These are phyloP conservation scores for Cecidostiba fungosa DNA, from an alignment of 2,888 invertebrate genomes.

Conservation along the genomic window DNA sequence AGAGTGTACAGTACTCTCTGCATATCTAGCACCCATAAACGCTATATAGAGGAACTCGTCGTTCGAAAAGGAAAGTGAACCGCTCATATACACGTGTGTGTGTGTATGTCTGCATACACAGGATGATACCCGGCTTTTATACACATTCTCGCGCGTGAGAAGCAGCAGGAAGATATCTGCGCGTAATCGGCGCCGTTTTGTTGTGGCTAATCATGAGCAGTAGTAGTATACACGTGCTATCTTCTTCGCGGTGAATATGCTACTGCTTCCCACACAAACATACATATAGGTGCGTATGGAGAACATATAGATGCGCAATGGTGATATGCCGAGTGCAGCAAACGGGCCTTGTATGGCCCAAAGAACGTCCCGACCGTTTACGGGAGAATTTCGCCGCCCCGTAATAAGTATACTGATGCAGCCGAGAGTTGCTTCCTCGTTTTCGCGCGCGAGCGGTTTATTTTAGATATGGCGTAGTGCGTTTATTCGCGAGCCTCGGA, in stretches of 20 bases:
- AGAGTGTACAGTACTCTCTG: background rate
- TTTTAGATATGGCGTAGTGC: background rate
- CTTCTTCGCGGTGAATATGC: background rate
- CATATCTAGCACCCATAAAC: constrained; percentile 7
- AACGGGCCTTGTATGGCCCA: constrained; percentile 18
- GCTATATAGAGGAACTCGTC: background rate
- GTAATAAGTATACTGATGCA: no score
- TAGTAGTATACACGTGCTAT: background rate
- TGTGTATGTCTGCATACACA: background rate
- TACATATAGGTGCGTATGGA: background rate
- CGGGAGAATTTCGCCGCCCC: constrained; percentile 2
- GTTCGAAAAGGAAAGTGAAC: constrained; percentile 48
- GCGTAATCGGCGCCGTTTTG: constrained; percentile 69
- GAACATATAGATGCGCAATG: constrained; percentile 5
- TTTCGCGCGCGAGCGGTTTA: constrained; percentile 9
- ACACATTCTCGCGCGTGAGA: constrained; percentile 55
- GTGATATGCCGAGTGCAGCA: background rate
- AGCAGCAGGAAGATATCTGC: constrained; percentile 53
- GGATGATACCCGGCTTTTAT: constrained; percentile 17
- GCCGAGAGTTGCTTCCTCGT: background rate
- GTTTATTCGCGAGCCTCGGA: background rate
- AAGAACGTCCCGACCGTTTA: constrained; percentile 12
- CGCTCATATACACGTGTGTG: background rate
- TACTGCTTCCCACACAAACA: background rate
- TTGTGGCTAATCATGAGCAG: constrained; percentile 67